These are phyloP conservation scores for Amphimallon solstitiale DNA, from an alignment of 2,888 invertebrate genomes.

Conservation along the genomic window DNA sequence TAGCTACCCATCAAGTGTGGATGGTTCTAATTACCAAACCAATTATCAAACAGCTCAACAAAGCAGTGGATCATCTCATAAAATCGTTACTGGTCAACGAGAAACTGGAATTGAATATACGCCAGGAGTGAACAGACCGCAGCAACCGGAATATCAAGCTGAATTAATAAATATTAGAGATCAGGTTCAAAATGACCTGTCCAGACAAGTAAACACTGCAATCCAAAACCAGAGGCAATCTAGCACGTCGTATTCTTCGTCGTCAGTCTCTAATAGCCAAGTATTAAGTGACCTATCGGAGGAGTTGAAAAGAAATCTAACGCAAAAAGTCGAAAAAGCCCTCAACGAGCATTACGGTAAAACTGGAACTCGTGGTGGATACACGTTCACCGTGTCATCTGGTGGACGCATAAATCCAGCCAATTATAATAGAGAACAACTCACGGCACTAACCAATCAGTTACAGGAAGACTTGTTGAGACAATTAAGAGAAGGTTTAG, in stretches of 20 bases:
- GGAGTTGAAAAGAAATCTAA: slow-evolving; percentile 58
- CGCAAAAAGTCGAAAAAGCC: slow-evolving; percentile 52
- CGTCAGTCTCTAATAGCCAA: slow-evolving; percentile 48
- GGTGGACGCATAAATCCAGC: slow-evolving; percentile 47
- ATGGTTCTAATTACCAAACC: neutral
- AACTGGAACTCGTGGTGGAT: slow-evolving; percentile 47
- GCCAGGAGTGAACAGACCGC: slow-evolving; percentile 1
- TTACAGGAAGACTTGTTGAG: slow-evolving; percentile 55
- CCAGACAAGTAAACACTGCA: slow-evolving; percentile 55
- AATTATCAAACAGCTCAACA: slow-evolving; percentile 14
- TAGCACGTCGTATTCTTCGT: slow-evolving; percentile 33
- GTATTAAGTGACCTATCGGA: slow-evolving; percentile 54
- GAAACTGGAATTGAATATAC: slow-evolving; percentile 35
- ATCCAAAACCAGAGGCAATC: slow-evolving; percentile 45
- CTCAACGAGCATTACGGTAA: slow-evolving; percentile 48
- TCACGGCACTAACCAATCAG: slow-evolving; percentile 53
- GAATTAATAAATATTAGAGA: slow-evolving; percentile 43
- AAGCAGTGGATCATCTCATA: slow-evolving; percentile 14
- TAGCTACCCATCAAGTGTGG: neutral
- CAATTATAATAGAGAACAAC: slow-evolving; percentile 50
- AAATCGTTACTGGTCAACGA: slow-evolving; percentile 6
- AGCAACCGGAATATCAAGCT: slow-evolving; percentile 16
- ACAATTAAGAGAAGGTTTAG: slow-evolving; percentile 57
- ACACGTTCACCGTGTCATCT: slow-evolving; percentile 46
- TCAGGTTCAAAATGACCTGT: slow-evolving; percentile 48